Evolutionary conservation across 35 echinoderm and acorn worm species (phyloP).

Genomic region (Antedon bifida): DNA sequence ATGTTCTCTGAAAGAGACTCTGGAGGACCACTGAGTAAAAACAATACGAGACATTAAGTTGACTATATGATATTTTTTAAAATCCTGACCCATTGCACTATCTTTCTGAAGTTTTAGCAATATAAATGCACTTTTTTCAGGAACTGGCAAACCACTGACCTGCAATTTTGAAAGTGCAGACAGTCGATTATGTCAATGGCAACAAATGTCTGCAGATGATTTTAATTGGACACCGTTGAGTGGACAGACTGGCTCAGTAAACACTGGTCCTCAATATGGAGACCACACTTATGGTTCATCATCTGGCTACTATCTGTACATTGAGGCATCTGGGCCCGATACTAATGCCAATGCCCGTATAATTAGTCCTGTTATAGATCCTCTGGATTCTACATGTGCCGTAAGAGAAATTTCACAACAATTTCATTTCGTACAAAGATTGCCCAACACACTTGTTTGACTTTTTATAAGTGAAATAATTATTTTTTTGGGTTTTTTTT

Average conservation of each 20-base stretch:
- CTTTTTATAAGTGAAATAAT: too few relatives aligned
- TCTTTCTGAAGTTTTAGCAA: too few relatives aligned
- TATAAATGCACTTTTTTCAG: neutral
- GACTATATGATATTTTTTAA: too few relatives aligned
- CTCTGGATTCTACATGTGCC: neutral
- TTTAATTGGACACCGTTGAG: neutral
- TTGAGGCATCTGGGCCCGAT: neutral
- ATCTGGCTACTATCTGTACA: neutral
- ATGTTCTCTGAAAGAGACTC: too few relatives aligned
- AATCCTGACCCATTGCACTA: too few relatives aligned
- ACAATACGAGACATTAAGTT: too few relatives aligned
- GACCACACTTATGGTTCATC: neutral
- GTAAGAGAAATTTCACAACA: neutral
- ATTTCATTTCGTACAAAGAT: too few relatives aligned
- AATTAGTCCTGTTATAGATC: neutral
- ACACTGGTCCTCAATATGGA: neutral
- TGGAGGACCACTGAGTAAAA: too few relatives aligned
- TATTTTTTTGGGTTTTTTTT: too few relatives aligned
- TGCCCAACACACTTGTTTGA: too few relatives aligned
- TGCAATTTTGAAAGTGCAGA: neutral
- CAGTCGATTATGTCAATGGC: neutral
- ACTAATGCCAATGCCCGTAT: neutral
- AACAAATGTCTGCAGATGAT: neutral
- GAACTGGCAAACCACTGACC: neutral
- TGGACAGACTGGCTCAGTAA: neutral